phyloP scores from a whole-genome alignment of 1,140 invertebrate species.

The Heliconius himera region DNA sequence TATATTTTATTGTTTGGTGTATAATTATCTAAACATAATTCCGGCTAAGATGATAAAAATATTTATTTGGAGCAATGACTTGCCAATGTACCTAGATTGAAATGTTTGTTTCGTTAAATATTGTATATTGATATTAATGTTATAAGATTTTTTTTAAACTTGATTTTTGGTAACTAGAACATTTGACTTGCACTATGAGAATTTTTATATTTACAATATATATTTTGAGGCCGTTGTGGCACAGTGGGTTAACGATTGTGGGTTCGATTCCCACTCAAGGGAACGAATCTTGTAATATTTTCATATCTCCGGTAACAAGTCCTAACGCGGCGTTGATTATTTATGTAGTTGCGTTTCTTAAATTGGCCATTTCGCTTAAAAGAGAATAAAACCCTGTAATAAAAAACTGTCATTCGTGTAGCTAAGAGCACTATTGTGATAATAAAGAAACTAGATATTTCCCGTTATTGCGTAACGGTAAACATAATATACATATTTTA shows the following conservation, averaged over 20 bases:
- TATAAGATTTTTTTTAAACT: too few species aligned
- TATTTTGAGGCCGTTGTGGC: too few species aligned
- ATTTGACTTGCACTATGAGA: too few species aligned
- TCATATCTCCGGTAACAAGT: not conserved
- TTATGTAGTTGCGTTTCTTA: too few species aligned
- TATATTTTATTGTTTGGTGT: not conserved
- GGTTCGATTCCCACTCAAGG: too few species aligned
- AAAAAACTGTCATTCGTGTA: not conserved
- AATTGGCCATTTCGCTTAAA: not conserved
- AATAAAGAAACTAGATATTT: not conserved
- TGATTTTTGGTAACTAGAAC: too few species aligned
- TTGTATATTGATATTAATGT: not conserved
- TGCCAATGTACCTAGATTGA: not conserved
- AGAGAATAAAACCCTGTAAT: not conserved
- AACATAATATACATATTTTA: not conserved
- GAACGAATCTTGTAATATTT: not conserved
- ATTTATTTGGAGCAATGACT: slow-evolving; percentile 12
- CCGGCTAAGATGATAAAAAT: slow-evolving; percentile 7
- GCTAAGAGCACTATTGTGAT: not conserved
- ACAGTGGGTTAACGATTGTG: too few species aligned
- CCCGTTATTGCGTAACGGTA: not conserved
- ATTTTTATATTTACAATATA: too few species aligned
- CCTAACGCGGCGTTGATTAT: too few species aligned
- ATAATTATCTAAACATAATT: not conserved
- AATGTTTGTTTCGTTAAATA: not conserved